phyloP scores from a whole-genome alignment of 1,140 invertebrate species.

The Brachionus manjavacas region DNA sequence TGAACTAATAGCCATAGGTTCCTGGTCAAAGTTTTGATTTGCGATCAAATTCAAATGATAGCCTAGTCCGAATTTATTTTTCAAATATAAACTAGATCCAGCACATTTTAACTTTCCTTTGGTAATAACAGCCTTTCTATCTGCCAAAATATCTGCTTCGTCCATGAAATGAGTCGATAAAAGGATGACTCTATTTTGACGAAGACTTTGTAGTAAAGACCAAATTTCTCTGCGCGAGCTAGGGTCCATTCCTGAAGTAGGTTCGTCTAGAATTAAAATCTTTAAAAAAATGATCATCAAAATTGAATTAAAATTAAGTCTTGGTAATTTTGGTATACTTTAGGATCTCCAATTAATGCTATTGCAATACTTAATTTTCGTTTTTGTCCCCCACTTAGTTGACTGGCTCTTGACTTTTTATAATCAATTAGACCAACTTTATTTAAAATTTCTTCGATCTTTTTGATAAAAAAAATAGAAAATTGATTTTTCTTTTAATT shows the following conservation, averaged over 20 bases:
- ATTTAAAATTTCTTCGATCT: background rate
- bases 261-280: slow-evolving; percentile 73
- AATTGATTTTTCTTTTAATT: background rate
- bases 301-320: background rate
- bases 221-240: slow-evolving; percentile 79
- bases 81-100: slow-evolving; percentile 65
- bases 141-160: slow-evolving; percentile 69
- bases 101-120: slow-evolving; percentile 64
- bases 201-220: slow-evolving; percentile 60
- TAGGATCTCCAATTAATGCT: slow-evolving; percentile 65
- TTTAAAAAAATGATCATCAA: slow-evolving; percentile 47
- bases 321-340: slow-evolving; percentile 44
- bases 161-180: slow-evolving; percentile 73
- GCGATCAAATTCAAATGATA: slow-evolving; percentile 21
- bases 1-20: background rate
- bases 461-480: background rate
- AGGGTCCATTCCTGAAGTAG: slow-evolving; percentile 78
- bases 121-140: slow-evolving; percentile 65
- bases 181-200: slow-evolving; percentile 63
- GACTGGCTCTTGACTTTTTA: slow-evolving; percentile 42
- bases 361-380: slow-evolving; percentile 55
- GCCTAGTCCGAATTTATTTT: slow-evolving; percentile 7
- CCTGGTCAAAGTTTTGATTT: background rate
- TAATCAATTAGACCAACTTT: background rate
- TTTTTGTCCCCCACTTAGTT: slow-evolving; percentile 58